These are phyloP conservation scores for Gallinago media DNA, from an alignment of 2,113 vertebrate genomes.

Conservation along the genomic window DNA sequence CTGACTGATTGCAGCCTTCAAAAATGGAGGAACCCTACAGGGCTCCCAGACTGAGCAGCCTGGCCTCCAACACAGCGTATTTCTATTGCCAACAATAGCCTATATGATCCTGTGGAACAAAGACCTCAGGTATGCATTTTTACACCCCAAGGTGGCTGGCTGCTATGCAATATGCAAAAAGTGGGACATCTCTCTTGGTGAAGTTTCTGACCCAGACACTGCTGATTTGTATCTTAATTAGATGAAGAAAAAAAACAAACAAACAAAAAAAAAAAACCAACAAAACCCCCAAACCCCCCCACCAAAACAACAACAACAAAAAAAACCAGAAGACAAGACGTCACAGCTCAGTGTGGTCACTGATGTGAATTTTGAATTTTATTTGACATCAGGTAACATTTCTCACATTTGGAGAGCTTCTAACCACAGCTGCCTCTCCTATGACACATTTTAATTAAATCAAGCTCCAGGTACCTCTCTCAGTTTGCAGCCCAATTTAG, in stretches of 20 bases:
- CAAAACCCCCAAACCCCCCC: too few relatives aligned
- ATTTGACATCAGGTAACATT: neutral
- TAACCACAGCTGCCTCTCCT: neutral
- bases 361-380: neutral
- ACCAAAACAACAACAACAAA: too few relatives aligned
- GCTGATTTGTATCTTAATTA: neutral
- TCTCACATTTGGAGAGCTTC: neutral
- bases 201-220: neutral
- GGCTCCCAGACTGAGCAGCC: neutral
- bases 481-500: neutral
- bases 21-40: neutral
- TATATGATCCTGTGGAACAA: neutral
- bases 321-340: neutral
- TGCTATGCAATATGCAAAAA: neutral
- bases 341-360: neutral
- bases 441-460: neutral
- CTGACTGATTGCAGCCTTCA: neutral
- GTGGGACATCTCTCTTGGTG: neutral
- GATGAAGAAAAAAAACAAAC: neutral
- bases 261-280: neutral
- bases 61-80: neutral
- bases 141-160: too few relatives aligned
- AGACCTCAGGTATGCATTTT: neutral
- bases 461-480: neutral
- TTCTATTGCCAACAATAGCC: neutral